Evolutionary conservation across 2,113 vertebrate genomes (phyloP).

Genomic region (Embiotoca jacksoni): DNA sequence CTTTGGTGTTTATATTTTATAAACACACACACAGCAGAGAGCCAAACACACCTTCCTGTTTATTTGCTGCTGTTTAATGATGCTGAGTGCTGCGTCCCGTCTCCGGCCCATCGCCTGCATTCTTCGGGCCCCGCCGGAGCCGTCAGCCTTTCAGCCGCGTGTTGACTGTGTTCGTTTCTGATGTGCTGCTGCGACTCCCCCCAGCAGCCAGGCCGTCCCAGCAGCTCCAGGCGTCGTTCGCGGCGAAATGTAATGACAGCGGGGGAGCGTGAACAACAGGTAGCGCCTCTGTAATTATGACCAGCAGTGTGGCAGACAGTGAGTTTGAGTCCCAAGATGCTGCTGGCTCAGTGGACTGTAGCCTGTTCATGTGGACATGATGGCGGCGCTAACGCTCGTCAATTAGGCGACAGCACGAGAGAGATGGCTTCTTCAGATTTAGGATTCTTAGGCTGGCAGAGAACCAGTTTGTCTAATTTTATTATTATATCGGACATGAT

Average conservation of each 20-base stretch:
- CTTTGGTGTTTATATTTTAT: constrained; percentile 5
- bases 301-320: neutral
- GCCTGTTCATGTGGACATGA: neutral
- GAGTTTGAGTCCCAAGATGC: neutral
- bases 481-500: too few relatives aligned
- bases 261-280: constrained; percentile 34
- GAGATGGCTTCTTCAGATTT: too few relatives aligned
- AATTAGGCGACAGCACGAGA: neutral
- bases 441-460: too few relatives aligned
- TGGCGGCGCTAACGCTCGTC: neutral
- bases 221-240: constrained; percentile 3
- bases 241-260: constrained; percentile 11
- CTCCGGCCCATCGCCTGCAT: constrained; percentile 14
- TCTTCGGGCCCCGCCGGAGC: constrained; percentile 12
- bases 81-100: constrained; percentile 45
- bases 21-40: neutral
- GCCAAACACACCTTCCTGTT: neutral
- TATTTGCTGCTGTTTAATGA: constrained; percentile 24
- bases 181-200: neutral
- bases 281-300: constrained; percentile 24
- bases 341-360: neutral
- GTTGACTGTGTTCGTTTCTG: neutral
- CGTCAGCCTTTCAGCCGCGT: constrained; percentile 14
- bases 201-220: neutral
- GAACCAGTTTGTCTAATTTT: too few relatives aligned